phyloP scores from a whole-genome alignment of 2,113 vertebrate genomes.

The Mesitornis unicolor region DNA sequence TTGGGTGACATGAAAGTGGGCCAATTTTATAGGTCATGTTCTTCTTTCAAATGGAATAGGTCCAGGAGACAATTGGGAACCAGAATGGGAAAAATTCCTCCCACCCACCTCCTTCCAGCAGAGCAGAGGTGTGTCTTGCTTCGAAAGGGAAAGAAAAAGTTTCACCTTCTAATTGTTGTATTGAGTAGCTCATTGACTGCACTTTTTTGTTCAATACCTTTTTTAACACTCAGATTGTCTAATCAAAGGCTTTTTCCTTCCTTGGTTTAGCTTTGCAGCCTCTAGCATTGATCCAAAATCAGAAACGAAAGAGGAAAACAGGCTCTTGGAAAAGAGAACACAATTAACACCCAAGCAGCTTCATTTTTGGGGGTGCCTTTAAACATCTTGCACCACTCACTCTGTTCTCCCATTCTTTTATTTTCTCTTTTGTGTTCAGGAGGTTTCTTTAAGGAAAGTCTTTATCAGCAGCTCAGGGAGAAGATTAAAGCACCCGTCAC shows the following conservation, averaged over 20 bases:
- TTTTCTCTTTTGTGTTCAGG: slow-evolving; percentile 53
- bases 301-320: slow-evolving; percentile 35
- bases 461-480: slow-evolving; percentile 58
- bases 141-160: slow-evolving; percentile 54
- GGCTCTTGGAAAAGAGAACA: slow-evolving; percentile 65
- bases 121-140: slow-evolving; percentile 33
- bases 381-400: slow-evolving; percentile 37
- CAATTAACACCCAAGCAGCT: slow-evolving; percentile 77
- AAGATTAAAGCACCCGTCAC: slow-evolving; percentile 68
- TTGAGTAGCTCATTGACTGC: slow-evolving; percentile 57
- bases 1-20: not conserved
- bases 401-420: slow-evolving; percentile 34
- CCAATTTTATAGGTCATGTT: slow-evolving; percentile 31
- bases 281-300: slow-evolving; percentile 66
- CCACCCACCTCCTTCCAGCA: slow-evolving; percentile 44
- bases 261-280: slow-evolving; percentile 53
- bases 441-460: slow-evolving; percentile 66
- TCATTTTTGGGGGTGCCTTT: slow-evolving; percentile 71
- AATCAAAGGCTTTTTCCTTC: slow-evolving; percentile 73
- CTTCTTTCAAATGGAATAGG: slow-evolving; percentile 10
- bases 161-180: slow-evolving; percentile 71
- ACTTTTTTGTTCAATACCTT: slow-evolving; percentile 64
- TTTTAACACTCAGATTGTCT: slow-evolving; percentile 69
- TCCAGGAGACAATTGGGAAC: not conserved
- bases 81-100: slow-evolving; percentile 9